A percentile compares a stretch with the other conserved stretches of the same genome.
phyloP scores from a whole-genome alignment of 1,140 invertebrate genomes.

The Ctenoplectra terminalis region DNA sequence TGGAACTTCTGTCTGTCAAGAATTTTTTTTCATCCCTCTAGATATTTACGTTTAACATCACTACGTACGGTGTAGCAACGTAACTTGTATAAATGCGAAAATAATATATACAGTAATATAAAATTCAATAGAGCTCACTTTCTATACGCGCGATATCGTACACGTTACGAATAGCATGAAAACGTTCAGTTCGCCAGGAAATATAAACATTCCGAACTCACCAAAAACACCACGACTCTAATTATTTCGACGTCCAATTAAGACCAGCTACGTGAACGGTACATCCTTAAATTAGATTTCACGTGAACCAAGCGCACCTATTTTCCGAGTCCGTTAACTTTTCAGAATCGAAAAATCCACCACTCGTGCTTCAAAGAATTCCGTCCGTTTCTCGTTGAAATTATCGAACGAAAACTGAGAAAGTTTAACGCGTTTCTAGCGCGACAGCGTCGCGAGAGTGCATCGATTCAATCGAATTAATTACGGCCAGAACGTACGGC shows the following conservation, averaged over 20 bases:
- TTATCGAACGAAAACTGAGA: background rate
- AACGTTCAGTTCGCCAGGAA: too few species aligned
- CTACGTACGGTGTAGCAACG: background rate
- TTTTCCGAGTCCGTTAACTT: background rate
- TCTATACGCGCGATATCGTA: too few species aligned
- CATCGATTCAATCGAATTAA: conserved; percentile 44
- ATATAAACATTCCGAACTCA: too few species aligned
- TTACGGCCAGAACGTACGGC: conserved; percentile 36
- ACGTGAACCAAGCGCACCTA: background rate
- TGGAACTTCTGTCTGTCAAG: background rate
- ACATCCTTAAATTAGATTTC: background rate
- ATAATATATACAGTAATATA: too few species aligned
- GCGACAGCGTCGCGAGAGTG: conserved; percentile 20
- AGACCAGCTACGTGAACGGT: background rate
- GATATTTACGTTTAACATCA: background rate
- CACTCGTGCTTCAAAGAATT: background rate
- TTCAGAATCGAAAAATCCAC: background rate
- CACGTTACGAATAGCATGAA: too few species aligned
- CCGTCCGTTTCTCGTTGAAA: background rate
- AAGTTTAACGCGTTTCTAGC: background rate
- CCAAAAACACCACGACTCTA: background rate
- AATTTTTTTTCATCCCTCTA: background rate
- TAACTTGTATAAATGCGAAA: too few species aligned
- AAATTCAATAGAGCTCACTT: too few species aligned
- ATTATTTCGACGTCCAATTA: background rate